phyloP scores from a whole-genome alignment of 2,888 invertebrate genomes.

The Hirtodrosophila trivittata region DNA sequence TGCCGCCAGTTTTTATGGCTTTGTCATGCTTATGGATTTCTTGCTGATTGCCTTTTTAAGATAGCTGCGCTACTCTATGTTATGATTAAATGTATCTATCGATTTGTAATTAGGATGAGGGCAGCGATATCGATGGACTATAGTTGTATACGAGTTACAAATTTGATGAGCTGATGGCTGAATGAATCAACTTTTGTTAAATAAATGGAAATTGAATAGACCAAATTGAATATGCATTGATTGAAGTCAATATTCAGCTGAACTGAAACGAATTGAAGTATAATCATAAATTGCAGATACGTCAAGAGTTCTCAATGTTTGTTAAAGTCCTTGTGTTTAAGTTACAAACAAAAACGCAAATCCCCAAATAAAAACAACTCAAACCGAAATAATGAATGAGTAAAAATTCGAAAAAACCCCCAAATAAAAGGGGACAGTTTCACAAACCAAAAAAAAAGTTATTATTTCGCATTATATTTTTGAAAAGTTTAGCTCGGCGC shows the following conservation, averaged over 20 bases:
- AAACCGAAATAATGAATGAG: constrained; percentile 56
- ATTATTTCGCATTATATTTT: constrained; percentile 63
- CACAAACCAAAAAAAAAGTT: constrained; percentile 40
- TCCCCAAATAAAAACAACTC: constrained; percentile 28
- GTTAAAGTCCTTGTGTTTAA: no score
- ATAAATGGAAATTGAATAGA: constrained; percentile 42
- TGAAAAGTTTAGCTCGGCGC: constrained; percentile 45
- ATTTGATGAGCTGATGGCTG: constrained; percentile 39
- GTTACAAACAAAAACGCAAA: constrained; percentile 29
- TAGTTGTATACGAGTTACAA: no score
- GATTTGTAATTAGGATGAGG: constrained; percentile 59
- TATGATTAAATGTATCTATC: constrained; percentile 67
- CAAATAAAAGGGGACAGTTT: constrained; percentile 50
- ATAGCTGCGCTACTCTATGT: constrained; percentile 52
- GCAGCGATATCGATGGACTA: constrained; percentile 20
- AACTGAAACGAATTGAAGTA: neutral
- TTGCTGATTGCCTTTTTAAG: constrained; percentile 65
- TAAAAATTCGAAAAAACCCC: constrained; percentile 43
- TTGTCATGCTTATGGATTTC: constrained; percentile 76
- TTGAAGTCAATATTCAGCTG: constrained; percentile 9
- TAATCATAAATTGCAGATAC: no score
- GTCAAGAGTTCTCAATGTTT: no score
- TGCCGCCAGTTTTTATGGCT: constrained; percentile 64
- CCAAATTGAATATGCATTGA: constrained; percentile 7
- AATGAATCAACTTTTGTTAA: constrained; percentile 35